These are phyloP conservation scores for Drosophila vallismaia DNA, from an alignment of 2,888 invertebrate species.

Conservation along the genomic window DNA sequence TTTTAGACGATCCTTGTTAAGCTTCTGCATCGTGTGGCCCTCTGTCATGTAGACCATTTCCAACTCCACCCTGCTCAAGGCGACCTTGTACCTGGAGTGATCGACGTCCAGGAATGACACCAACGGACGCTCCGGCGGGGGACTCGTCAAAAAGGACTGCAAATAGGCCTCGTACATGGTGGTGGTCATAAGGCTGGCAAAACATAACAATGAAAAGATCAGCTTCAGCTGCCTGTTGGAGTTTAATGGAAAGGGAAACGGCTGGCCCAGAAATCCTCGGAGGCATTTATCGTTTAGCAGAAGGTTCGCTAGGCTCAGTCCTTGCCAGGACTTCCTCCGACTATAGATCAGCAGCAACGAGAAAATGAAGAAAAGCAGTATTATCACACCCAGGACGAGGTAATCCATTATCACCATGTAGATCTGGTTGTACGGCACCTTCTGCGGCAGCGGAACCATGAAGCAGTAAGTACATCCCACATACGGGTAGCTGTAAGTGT, in stretches of 20 bases:
- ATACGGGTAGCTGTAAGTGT: constrained; percentile 53
- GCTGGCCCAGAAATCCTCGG: constrained; percentile 63
- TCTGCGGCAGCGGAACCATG: constrained; percentile 58
- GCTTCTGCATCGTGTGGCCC: background rate
- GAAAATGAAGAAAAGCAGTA: constrained; percentile 41
- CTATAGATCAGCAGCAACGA: constrained; percentile 58
- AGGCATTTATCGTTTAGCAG: constrained; percentile 62
- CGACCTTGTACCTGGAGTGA: constrained; percentile 11
- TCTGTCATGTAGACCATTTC: background rate
- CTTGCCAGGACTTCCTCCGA: constrained; percentile 37
- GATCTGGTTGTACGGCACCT: constrained; percentile 40
- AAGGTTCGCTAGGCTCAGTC: constrained; percentile 28
- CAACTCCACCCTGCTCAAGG: background rate
- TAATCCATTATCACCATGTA: constrained; percentile 48
- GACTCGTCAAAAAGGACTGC: constrained; percentile 49
- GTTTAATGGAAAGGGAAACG: constrained; percentile 47
- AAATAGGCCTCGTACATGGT: constrained; percentile 65
- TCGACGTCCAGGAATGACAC: constrained; percentile 12
- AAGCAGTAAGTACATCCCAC: constrained; percentile 40
- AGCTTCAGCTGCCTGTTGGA: constrained; percentile 42
- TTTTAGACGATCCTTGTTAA: background rate
- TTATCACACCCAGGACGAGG: constrained; percentile 23
- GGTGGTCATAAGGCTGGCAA: constrained; percentile 58
- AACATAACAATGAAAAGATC: constrained; percentile 51
- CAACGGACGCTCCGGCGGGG: constrained; percentile 29